Evolutionary conservation across 2,797 vertebrate genomes (phyloP).

Genomic region (Poeciliopsis presidionis): DNA sequence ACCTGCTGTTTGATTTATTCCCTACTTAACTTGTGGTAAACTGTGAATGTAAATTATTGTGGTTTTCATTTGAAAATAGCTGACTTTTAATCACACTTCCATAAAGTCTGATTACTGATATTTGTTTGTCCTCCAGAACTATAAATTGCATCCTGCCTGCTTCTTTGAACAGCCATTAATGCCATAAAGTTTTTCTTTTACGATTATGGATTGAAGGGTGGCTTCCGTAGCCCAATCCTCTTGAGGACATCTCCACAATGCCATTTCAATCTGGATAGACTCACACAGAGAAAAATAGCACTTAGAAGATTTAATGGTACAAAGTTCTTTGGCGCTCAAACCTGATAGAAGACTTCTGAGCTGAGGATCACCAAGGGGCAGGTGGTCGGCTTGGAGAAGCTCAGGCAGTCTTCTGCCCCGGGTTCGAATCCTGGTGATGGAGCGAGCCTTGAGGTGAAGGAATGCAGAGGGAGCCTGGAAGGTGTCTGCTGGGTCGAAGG

Average conservation of each 20-base stretch:
- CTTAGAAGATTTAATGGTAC: too few relatives aligned
- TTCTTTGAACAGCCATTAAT: not conserved
- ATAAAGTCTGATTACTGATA: not conserved
- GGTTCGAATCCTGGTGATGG: too few relatives aligned
- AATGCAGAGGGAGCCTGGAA: too few relatives aligned
- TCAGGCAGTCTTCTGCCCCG: too few relatives aligned
- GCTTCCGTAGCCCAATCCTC: not conserved
- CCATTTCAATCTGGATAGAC: too few relatives aligned
- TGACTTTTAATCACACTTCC: not conserved
- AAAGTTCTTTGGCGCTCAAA: too few relatives aligned
- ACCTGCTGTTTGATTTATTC: not conserved
- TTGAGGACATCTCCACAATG: not conserved
- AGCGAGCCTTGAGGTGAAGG: too few relatives aligned
- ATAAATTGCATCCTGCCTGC: not conserved
- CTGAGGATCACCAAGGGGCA: too few relatives aligned
- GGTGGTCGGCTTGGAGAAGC: too few relatives aligned
- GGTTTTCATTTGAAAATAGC: not conserved
- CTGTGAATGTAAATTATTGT: not conserved
- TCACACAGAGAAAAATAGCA: too few relatives aligned
- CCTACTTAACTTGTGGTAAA: not conserved
- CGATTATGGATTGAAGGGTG: not conserved
- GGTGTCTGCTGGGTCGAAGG: too few relatives aligned
- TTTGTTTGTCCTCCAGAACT: not conserved
- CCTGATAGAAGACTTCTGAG: too few relatives aligned
- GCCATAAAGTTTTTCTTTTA: not conserved